Percentiles rank a stretch among this genome's conserved stretches.
These are phyloP conservation scores for Tragelaphus buxtoni DNA, from an alignment of 2,113 vertebrate species.

Conservation along the genomic window DNA sequence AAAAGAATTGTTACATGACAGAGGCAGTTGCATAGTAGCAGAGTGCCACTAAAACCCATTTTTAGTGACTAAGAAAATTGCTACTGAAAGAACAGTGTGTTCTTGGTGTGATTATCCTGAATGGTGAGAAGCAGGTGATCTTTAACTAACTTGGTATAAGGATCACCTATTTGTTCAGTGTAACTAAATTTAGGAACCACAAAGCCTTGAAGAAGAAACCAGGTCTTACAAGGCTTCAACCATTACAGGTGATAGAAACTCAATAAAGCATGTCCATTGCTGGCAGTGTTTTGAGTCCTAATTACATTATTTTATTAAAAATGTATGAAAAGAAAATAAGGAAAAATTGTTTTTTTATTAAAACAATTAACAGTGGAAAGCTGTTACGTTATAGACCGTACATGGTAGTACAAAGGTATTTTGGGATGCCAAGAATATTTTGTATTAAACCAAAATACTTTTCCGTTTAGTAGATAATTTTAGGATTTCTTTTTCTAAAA, in stretches of 20 bases:
- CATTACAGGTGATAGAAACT: neutral
- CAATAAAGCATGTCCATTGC: neutral
- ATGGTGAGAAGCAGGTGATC: neutral
- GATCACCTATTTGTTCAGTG: neutral
- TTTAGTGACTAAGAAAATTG: neutral
- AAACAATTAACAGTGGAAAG: neutral
- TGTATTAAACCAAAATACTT: neutral
- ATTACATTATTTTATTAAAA: neutral
- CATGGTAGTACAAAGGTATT: neutral
- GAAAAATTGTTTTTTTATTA: neutral
- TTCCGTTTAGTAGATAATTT: neutral
- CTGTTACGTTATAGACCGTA: neutral
- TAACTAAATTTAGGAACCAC: neutral
- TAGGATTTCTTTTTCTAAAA: neutral
- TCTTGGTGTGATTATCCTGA: neutral
- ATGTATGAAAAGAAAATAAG: neutral
- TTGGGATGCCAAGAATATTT: constrained; percentile 11
- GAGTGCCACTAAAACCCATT: neutral
- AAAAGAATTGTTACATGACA: neutral
- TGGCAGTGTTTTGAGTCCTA: neutral
- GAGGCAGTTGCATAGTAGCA: neutral
- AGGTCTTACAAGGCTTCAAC: neutral
- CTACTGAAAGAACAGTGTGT: neutral
- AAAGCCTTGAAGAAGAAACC: neutral
- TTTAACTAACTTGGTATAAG: neutral